These are phyloP conservation scores for Falco punctatus DNA, from an alignment of 2,113 vertebrate species.

Conservation along the genomic window DNA sequence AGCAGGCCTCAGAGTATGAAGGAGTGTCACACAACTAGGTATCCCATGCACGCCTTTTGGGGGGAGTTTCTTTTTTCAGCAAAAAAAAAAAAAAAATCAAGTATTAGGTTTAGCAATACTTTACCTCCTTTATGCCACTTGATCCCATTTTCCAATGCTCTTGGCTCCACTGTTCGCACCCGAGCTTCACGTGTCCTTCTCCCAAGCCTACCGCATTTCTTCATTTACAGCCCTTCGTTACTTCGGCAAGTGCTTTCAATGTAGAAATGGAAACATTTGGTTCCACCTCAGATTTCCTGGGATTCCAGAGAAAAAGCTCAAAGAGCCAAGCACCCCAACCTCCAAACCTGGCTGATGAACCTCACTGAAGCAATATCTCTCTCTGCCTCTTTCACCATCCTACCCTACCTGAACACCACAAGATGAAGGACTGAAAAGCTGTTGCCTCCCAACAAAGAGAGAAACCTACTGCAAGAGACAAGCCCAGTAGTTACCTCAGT, in stretches of 20 bases:
- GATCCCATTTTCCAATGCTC: not conserved
- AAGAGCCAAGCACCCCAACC: not conserved
- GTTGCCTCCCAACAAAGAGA: not conserved
- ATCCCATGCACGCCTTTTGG: rapidly evolving
- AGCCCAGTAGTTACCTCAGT: not conserved
- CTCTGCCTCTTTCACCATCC: not conserved
- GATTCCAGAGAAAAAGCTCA: not conserved
- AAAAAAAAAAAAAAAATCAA: no score
- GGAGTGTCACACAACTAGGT: not conserved
- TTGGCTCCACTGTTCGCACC: not conserved
- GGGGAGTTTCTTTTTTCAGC: no score
- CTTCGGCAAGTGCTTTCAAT: not conserved
- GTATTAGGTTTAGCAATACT: not conserved
- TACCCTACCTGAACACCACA: not conserved
- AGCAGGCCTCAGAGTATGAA: not conserved
- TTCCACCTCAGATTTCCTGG: not conserved
- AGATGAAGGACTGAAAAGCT: not conserved
- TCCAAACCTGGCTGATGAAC: not conserved
- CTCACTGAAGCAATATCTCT: not conserved
- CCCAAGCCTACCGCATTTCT: not conserved
- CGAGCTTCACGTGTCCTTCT: not conserved
- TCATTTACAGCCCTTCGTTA: not conserved
- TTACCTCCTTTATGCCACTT: not conserved
- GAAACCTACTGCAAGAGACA: not conserved
- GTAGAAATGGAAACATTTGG: not conserved